phyloP scores from a whole-genome alignment of 2,888 invertebrate genomes.

The Orchesellides sinensis region DNA sequence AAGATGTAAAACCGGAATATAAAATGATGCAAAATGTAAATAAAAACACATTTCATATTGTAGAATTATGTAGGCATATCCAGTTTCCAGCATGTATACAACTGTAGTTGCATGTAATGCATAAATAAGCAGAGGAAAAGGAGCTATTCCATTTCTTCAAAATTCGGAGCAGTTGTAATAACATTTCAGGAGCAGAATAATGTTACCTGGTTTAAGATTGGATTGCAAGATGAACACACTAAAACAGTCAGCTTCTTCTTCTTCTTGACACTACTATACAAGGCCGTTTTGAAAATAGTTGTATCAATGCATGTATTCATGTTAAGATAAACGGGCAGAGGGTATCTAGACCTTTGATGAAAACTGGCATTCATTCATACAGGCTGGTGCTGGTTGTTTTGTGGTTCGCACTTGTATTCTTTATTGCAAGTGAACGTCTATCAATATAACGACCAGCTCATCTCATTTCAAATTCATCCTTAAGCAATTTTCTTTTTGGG shows the following conservation, averaged over 20 bases:
- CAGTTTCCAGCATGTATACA: too few relatives aligned
- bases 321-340: too few relatives aligned
- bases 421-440: background rate
- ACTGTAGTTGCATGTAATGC: too few relatives aligned
- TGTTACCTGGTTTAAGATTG: background rate
- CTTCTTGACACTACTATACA: background rate
- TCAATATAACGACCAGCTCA: constrained; percentile 37
- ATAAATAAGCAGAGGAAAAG: background rate
- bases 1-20: background rate
- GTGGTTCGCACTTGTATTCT: background rate
- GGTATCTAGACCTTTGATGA: too few relatives aligned
- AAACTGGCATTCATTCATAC: too few relatives aligned
- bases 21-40: background rate
- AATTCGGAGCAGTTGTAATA: constrained; percentile 19
- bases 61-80: too few relatives aligned
- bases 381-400: background rate
- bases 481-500: constrained; percentile 46
- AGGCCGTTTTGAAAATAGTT: background rate
- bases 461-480: constrained; percentile 54
- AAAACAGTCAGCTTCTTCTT: constrained; percentile 1
- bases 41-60: background rate
- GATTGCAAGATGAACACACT: background rate
- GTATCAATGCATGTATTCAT: too few relatives aligned
- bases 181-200: constrained; percentile 10
- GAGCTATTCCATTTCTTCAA: constrained; percentile 1